Evolutionary conservation across 53 echinoderm and acorn worm species (phyloP).

Genomic region (Paelopatides confundens): DNA sequence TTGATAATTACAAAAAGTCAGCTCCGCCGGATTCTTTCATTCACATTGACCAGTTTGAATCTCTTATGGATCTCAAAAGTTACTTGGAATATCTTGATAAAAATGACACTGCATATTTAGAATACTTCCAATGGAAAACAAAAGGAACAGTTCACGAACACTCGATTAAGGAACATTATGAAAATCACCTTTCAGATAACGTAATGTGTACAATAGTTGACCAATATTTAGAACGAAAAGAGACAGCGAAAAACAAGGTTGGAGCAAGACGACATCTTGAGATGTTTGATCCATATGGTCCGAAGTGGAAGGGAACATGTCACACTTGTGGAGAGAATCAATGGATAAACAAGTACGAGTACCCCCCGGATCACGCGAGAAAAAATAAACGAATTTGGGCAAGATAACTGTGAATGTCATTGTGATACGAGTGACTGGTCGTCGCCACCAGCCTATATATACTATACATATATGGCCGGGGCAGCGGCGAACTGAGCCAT

Average conservation of each 20-base stretch:
- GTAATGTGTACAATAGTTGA: conserved; percentile 4
- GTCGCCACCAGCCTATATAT: no score
- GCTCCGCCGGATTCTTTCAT: conserved; percentile 26
- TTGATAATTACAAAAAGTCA: conserved; percentile 15
- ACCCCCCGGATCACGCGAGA: background rate
- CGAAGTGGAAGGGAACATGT: conserved; percentile 31
- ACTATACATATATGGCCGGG: no score
- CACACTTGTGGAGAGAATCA: background rate
- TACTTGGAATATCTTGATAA: conserved; percentile 7
- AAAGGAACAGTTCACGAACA: conserved; percentile 9
- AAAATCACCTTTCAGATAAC: conserved; percentile 23
- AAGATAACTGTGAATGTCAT: background rate
- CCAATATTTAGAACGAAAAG: conserved; percentile 3
- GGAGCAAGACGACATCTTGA: background rate
- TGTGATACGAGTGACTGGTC: no score
- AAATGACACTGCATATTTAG: conserved; percentile 13
- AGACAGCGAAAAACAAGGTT: background rate
- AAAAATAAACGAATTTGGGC: background rate
- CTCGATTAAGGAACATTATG: conserved; percentile 12
- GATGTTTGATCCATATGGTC: conserved; percentile 37
- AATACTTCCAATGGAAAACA: conserved; percentile 25
- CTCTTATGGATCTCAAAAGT: background rate
- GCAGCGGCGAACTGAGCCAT: no score
- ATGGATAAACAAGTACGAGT: conserved; percentile 8
- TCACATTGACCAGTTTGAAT: conserved; percentile 15